Evolutionary conservation across 2,113 vertebrate species (phyloP).

Genomic region (Physeter macrocephalus): DNA sequence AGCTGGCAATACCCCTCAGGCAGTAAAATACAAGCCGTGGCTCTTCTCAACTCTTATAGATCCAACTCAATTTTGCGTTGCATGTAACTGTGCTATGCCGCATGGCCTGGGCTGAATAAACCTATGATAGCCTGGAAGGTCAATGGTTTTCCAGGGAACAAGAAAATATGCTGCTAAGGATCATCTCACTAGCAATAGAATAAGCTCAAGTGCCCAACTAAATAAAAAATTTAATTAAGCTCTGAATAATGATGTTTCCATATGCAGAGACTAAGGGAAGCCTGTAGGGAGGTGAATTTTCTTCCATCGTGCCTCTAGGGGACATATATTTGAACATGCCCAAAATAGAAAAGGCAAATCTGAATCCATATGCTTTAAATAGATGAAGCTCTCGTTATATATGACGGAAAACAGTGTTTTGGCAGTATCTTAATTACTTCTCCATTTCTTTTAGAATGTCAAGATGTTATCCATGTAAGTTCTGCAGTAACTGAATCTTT

Average conservation of each 20-base stretch:
- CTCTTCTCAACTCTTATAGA: neutral
- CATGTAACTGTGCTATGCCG: neutral
- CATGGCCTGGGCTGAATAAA: neutral
- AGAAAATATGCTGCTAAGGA: neutral
- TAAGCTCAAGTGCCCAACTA: conserved; percentile 25
- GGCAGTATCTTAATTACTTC: neutral
- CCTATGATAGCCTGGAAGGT: neutral
- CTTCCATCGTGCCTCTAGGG: neutral
- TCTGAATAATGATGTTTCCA: neutral
- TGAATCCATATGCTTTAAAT: conserved; percentile 35
- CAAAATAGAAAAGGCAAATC: conserved; percentile 54
- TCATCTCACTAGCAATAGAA: neutral
- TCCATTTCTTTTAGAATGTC: neutral
- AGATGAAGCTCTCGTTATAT: neutral
- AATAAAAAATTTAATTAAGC: conserved; percentile 34
- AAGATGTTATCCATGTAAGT: neutral
- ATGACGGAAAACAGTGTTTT: neutral
- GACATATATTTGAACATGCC: neutral
- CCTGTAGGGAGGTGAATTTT: neutral
- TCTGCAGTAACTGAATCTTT: neutral
- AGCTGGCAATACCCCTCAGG: neutral
- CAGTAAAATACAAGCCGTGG: neutral
- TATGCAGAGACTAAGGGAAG: neutral
- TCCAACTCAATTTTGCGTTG: neutral
- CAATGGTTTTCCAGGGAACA: conserved; percentile 14